Conservation (phyloP, 2,797 vertebrate species). For the Emys orbicularis region DNA sequence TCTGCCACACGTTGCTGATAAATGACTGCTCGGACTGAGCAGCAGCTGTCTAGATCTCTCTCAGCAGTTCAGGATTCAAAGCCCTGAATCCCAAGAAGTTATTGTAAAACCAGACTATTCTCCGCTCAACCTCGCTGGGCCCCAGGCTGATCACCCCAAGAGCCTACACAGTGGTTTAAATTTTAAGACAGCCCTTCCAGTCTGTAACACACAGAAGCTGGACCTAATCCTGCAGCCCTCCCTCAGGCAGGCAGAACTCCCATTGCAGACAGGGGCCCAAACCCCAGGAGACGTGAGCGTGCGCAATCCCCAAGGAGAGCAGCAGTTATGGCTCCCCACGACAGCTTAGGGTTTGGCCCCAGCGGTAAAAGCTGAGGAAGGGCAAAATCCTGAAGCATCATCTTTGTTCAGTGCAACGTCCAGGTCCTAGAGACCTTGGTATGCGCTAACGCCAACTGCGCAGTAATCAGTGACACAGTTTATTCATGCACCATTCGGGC, state of each 20-base stretch:
- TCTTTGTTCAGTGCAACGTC: not conserved
- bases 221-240: not conserved
- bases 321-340: not conserved
- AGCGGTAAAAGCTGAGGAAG: not conserved
- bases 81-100: rapidly evolving
- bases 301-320: not conserved
- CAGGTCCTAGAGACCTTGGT: rapidly evolving
- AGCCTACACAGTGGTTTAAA: not conserved
- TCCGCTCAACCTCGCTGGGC: not conserved
- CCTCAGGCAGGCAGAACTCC: rapidly evolving
- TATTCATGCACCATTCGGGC: not conserved
- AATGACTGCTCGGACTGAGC: not conserved
- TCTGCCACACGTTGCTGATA: not conserved
- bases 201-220: not conserved
- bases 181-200: not conserved
- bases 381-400: constrained; percentile 23
- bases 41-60: rapidly evolving
- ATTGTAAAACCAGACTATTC: not conserved
- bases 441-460: rapidly evolving
- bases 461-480: not conserved
- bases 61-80: not conserved
- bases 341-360: not conserved
- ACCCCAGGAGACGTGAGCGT: not conserved
- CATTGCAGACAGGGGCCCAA: no score
- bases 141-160: not conserved